These are phyloP conservation scores for Pteronura brasiliensis DNA, from an alignment of 2,113 vertebrate genomes.

Conservation along the genomic window DNA sequence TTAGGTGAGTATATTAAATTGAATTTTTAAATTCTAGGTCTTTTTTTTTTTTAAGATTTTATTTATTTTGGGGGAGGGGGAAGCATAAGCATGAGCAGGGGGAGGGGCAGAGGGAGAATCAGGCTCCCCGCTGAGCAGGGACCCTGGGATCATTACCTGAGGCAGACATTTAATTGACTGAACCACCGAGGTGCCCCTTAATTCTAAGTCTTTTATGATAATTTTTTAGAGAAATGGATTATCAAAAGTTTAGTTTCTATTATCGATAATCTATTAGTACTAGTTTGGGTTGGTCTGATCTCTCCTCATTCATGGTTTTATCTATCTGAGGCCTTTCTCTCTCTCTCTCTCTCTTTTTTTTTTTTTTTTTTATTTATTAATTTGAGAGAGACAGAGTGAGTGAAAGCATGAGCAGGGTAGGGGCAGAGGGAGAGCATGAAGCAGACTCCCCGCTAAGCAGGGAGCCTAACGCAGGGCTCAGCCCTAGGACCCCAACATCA, in stretches of 20 bases:
- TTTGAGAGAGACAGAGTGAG: no score
- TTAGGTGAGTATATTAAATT: constrained; percentile 77
- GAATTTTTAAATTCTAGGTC: background rate
- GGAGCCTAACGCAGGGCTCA: no score
- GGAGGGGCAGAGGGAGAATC: background rate
- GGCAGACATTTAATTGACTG: background rate
- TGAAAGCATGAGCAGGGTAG: no score
- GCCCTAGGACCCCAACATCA: no score
- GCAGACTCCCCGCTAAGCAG: no score
- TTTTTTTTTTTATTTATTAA: no score
- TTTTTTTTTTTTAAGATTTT: background rate
- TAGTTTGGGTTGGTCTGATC: background rate
- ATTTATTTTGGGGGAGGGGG: background rate
- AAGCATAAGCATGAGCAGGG: no score
- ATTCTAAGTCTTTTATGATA: constrained; percentile 13
- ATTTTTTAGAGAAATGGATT: background rate
- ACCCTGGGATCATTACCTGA: background rate
- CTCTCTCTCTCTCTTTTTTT: no score
- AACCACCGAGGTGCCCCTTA: background rate
- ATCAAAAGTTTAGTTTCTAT: background rate
- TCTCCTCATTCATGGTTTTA: no score
- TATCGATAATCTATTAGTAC: background rate
- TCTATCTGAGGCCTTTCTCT: no score
- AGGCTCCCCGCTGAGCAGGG: background rate
- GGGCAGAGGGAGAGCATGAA: no score